Percentiles rank a stretch among this genome's conserved stretches.
Conservation (phyloP, 2,797 vertebrate genomes). For the Mastacembelus armatus region DNA sequence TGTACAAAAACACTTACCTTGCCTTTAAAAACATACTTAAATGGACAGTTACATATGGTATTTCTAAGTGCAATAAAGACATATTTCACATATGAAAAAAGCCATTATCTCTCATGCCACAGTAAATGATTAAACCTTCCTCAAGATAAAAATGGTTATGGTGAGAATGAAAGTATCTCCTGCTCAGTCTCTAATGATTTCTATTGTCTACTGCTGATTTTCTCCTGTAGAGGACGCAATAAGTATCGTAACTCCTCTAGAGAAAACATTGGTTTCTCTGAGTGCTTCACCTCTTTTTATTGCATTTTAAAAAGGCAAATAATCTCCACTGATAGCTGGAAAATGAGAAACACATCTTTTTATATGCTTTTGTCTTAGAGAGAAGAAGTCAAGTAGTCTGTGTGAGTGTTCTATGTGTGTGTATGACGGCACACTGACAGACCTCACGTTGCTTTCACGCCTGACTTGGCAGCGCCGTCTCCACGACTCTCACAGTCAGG, state of each 20-base stretch:
- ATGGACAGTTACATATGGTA: too few species aligned
- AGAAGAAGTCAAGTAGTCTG: slow-evolving; percentile 37
- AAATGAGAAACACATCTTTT: slow-evolving; percentile 27
- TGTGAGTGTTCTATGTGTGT: neutral
- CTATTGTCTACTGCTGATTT: neutral
- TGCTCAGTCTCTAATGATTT: too few species aligned
- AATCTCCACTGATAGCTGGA: neutral
- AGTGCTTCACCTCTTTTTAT: too few species aligned
- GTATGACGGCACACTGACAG: slow-evolving; percentile 15
- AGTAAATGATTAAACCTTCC: neutral
- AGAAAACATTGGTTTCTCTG: too few species aligned
- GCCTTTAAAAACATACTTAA: too few species aligned
- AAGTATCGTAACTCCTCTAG: too few species aligned
- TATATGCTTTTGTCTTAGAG: slow-evolving; percentile 20
- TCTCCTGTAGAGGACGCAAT: too few species aligned
- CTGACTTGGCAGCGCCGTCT: slow-evolving; percentile 71
- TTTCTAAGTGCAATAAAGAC: too few species aligned
- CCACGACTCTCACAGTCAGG: slow-evolving; percentile 65
- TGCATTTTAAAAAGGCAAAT: too few species aligned
- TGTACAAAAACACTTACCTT: too few species aligned
- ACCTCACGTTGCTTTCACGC: slow-evolving; percentile 43
- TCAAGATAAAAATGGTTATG: neutral
- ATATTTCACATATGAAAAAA: neutral
- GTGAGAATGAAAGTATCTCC: neutral
- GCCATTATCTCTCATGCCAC: neutral